phyloP scores from a whole-genome alignment of 2,113 vertebrate genomes.

The Phyllostomus hastatus region DNA sequence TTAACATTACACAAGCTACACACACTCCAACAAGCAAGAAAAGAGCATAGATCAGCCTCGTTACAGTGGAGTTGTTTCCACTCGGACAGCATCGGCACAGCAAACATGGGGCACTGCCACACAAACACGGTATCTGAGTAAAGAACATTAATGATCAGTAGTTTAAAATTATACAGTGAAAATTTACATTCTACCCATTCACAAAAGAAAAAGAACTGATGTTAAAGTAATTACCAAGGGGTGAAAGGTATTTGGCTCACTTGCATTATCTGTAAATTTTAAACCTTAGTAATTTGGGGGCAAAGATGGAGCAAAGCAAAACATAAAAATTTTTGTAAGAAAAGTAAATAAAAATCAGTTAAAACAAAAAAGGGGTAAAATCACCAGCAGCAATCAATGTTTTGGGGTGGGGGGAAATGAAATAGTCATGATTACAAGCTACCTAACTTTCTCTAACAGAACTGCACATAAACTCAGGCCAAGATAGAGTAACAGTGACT shows the following conservation, averaged over 20 bases:
- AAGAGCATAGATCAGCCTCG: conserved; percentile 94
- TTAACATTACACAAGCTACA: conserved; percentile 94
- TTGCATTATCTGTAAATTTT: neutral
- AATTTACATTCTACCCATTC: neutral
- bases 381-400: neutral
- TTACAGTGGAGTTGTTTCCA: conserved; percentile 97
- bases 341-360: neutral
- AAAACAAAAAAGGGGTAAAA: neutral
- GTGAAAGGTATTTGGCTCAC: neutral
- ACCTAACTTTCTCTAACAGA: neutral
- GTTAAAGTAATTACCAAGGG: neutral
- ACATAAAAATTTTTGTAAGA: neutral
- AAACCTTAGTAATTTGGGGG: neutral
- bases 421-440: neutral
- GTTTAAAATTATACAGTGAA: neutral
- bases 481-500: neutral
- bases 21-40: conserved; percentile 94
- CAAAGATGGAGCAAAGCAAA: neutral
- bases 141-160: neutral
- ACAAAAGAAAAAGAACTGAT: neutral
- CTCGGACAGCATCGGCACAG: conserved; percentile 97
- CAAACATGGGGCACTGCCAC: conserved; percentile 96
- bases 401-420: neutral
- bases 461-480: neutral
- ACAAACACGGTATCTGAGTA: conserved; percentile 93